phyloP scores from a whole-genome alignment of 2,888 invertebrate species.

The Callinectes sapidus region DNA sequence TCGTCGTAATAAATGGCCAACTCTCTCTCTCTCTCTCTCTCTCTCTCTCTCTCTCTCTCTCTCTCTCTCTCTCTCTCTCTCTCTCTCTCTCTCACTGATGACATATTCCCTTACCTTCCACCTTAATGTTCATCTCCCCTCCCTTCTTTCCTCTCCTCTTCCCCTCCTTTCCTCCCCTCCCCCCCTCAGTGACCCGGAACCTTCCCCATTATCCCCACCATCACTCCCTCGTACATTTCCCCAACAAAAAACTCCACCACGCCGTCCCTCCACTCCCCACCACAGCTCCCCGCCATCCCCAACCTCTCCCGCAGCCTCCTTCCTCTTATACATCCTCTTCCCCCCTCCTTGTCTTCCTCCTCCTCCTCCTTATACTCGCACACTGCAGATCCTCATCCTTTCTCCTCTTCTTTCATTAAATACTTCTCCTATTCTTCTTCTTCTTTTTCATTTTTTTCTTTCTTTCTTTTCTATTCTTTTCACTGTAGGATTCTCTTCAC shows the following conservation, averaged over 20 bases:
- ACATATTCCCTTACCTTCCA: background rate
- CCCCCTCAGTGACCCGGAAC: background rate
- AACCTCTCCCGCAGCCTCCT: background rate
- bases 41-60: conserved; percentile 32
- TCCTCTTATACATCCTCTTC: background rate
- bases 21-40: conserved; percentile 33
- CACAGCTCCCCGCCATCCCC: background rate
- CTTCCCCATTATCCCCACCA: background rate
- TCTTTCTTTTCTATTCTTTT: background rate
- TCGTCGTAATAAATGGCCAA: background rate
- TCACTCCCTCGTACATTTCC: background rate
- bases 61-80: conserved; percentile 35
- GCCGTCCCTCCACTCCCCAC: background rate
- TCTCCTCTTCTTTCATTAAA: background rate
- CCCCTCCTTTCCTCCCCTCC: background rate
- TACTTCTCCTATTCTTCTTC: background rate
- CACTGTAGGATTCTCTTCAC: background rate
- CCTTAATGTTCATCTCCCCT: background rate
- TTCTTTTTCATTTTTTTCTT: background rate
- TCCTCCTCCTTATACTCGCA: background rate
- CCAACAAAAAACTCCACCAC: conserved; percentile 15
- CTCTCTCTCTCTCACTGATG: conserved; percentile 33
- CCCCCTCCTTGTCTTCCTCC: background rate
- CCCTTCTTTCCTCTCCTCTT: background rate
- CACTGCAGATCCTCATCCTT: background rate